Conservation (phyloP, 53 echinoderm and acorn worm genomes). For the Pentamera pediparva region DNA sequence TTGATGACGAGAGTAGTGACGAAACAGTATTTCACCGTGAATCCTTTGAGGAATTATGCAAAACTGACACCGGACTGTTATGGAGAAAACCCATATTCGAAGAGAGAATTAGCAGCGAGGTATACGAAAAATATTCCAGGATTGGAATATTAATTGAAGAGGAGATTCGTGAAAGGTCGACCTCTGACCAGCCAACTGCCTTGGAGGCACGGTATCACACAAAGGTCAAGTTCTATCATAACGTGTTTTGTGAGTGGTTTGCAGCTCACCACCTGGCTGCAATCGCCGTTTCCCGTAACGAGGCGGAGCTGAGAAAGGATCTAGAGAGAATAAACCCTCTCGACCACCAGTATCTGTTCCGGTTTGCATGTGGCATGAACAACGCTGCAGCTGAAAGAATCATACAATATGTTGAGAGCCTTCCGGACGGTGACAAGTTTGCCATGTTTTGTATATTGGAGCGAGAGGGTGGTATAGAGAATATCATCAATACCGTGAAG, state of each 20-base stretch:
- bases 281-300: no score
- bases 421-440: background rate
- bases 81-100: background rate
- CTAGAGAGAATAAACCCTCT: background rate
- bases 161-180: background rate
- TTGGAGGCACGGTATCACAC: background rate
- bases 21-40: background rate
- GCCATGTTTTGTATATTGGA: background rate
- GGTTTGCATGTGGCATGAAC: background rate
- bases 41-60: background rate
- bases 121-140: background rate
- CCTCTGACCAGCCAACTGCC: background rate
- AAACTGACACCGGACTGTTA: background rate
- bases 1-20: no score
- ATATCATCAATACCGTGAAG: background rate
- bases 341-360: background rate
- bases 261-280: background rate
- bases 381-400: background rate
- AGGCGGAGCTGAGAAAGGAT: no score
- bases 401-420: background rate
- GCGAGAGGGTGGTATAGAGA: background rate
- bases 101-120: background rate
- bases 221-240: background rate
- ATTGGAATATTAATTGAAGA: background rate
- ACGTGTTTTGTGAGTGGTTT: conserved; percentile 2